These are phyloP conservation scores for Zaprionus obscuricornis DNA, from an alignment of 2,888 invertebrate genomes.

Conservation along the genomic window DNA sequence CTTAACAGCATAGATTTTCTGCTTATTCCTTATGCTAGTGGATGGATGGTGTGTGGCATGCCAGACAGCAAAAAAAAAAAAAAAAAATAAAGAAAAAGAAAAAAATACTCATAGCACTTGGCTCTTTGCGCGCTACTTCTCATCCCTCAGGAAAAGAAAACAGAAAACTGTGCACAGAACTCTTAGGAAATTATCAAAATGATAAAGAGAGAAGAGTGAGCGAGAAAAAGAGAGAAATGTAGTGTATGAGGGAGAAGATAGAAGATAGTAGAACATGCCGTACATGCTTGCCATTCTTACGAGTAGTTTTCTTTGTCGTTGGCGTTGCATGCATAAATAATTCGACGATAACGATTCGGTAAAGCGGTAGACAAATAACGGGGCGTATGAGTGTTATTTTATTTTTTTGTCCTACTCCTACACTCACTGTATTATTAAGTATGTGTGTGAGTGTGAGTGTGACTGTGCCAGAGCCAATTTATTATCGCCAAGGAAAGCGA, in stretches of 20 bases:
- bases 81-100: constrained; percentile 12
- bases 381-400: constrained; percentile 41
- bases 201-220: constrained; percentile 20
- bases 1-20: constrained; percentile 39
- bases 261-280: neutral
- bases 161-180: constrained; percentile 41
- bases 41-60: constrained; percentile 35
- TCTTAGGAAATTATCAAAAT: constrained; percentile 71
- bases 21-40: no score
- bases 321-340: constrained; percentile 73
- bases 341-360: constrained; percentile 69
- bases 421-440: constrained; percentile 19
- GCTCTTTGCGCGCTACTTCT: no score
- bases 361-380: constrained; percentile 47
- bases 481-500: constrained; percentile 68
- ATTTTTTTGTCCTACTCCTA: neutral
- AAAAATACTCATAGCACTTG: constrained; percentile 13
- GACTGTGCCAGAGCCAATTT: constrained; percentile 60
- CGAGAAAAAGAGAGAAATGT: neutral
- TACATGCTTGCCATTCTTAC: constrained; percentile 15
- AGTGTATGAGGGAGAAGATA: neutral
- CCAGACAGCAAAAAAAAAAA: no score
- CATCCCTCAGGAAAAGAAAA: no score
- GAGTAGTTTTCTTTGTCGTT: constrained; percentile 33
- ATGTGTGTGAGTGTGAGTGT: constrained; percentile 10